Evolutionary conservation across 2,797 vertebrate species (phyloP), one percentile per base, ranked within the genome.

Genomic region (Hipposideros larvatus): DNA sequence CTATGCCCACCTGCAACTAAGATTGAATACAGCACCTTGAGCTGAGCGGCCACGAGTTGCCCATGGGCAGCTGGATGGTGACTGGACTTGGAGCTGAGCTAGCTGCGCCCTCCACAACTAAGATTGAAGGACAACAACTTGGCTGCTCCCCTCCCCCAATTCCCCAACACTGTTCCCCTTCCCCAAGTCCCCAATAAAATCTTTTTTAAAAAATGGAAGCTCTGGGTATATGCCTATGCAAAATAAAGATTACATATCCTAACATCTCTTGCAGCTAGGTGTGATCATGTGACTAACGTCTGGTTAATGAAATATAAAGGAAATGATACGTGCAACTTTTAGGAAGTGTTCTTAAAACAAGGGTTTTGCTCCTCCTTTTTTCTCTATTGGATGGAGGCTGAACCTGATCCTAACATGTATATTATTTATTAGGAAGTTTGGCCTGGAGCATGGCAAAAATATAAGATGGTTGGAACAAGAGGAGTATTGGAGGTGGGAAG

Each of bases 371-470:
- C 28, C 31, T 61, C 71, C 15, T 46, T 85, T 79, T 65, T 37
- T 37, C 43, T 41, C 41, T 75, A 14, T 41, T 71, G 57, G 11
- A 31, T 71, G 46, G 70, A 87, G 87, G 70, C 48, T 87, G 63
- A 90, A 84, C 31, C 11, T 79, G 83, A 95, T 84, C 51, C 77
- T 87, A 87, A 90, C 70, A 11, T 48, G 41, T 26, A 57, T 37
- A 31, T 59, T 77, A 84, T 46, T 88, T 61, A 85, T 96, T 78
- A 79, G 63, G 14, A 94, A 90, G 79, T 68, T 41, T 85, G 48
- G 46, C 24, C 61, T 24, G 15, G 8, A 53, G n/a, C 48, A 90
- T 90, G 53, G 70, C 37, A 74, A 86, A 86, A 93, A 87, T 46
- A n/a, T 19, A 57, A 80, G 90, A 55, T 71, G 26, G 28, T 11